Base-by-base conservation (phyloP, 2,797 vertebrate genomes). In the Hyperoplus lanceolatus region DNA sequence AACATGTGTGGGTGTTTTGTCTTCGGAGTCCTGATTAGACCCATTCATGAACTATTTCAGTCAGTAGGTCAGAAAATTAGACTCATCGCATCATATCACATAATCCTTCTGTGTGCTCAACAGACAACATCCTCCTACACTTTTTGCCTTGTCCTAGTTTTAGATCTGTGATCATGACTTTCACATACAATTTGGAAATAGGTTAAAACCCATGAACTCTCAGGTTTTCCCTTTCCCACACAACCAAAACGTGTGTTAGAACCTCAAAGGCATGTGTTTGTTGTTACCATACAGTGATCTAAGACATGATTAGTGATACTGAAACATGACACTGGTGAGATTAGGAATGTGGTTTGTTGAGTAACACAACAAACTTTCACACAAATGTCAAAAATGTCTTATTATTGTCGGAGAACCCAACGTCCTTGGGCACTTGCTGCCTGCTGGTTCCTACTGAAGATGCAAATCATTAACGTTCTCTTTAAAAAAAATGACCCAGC, bases 161-260 rank as follows among this genome's bases (percentile, higher is more conserved):
- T 55, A 53, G 4, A 51, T 69, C 48, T 29, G 9, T 42, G 21
- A 58, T 43, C 42, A 55, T 38, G 43, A 29, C 49, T 72, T 45
- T 75, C 39, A 56, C 29, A 72, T 57, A 38, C 48, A 65, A 39
- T 48, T 6, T 64, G 48, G 70, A 45, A 64, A 58, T 58, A 41
- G 29, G 51, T 73, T 38, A 61, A 21, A 38, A 5, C 9, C 21
- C 16, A 18, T 7, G 10, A 55, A 49, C 41, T 15, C 42, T 6
- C 11, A 4, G 0, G 18, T 16, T 53, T 36, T 57, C 29, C 43
- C 6, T 54, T 43, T 55, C 56, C 38, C 43, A 66, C 56, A 46
- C 42, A 13, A 38, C 1, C 4, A 38, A 7, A 15, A 64, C 13
- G 29, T 9, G 8, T n/a, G 14, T 16, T n/a, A 51, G 14, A 29